Conservation (phyloP, 2,888 invertebrate genomes). For the Drosophila infuscata region DNA sequence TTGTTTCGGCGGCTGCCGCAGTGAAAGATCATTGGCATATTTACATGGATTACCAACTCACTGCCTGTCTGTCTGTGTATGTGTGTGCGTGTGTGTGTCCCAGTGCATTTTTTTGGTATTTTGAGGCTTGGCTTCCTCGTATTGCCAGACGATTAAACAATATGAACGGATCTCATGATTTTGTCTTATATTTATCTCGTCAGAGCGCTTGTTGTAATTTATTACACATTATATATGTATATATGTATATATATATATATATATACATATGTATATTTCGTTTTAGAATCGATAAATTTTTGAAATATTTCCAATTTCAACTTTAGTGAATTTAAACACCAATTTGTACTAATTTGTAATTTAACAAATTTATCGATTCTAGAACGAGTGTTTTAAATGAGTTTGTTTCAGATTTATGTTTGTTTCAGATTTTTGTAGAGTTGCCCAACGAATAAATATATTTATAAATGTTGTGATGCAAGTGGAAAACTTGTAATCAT, state of each 20-base stretch:
- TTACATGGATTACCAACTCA: constrained; percentile 45
- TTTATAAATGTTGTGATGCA: neutral
- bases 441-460: neutral
- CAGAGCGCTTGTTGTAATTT: neutral
- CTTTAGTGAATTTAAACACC: neutral
- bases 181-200: neutral
- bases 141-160: constrained; percentile 34
- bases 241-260: neutral
- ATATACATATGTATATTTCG: neutral
- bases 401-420: neutral
- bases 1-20: constrained; percentile 15
- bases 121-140: constrained; percentile 33
- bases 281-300: neutral
- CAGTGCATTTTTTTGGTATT: constrained; percentile 26
- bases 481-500: neutral
- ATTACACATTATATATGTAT: neutral
- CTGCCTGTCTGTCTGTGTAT: neutral
- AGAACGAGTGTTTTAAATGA: neutral
- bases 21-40: constrained; percentile 69
- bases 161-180: constrained; percentile 7
- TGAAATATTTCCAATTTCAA: neutral
- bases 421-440: neutral
- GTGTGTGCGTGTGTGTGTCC: neutral
- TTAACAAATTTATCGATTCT: neutral
- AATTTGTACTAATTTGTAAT: neutral